Base-by-base conservation (phyloP, 1,140 invertebrate species). In the Formica exsecta region DNA sequence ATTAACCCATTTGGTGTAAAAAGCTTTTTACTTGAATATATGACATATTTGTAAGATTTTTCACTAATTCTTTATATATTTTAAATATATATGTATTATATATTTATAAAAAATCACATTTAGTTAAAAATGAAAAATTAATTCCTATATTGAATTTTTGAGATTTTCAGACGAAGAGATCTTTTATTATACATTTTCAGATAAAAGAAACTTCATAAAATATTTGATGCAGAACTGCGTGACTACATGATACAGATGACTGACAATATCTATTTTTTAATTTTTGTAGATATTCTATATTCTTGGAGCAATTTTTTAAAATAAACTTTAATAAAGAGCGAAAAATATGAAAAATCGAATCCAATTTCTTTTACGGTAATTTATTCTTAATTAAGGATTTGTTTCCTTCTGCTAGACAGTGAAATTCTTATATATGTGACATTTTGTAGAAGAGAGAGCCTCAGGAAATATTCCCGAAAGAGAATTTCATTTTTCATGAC, bases 381-480 rank as follows among this genome's bases (percentile, higher is more conserved):
- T 25, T 68, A 32, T 29, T 41, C 32, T 29, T 61, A 48, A 22
- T 32, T 7, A 16, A 25, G 32, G 3, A 38, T 51, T 19, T 36
- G 1, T 59, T 32, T 36, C n/a, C 32, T 25, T 22, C 0, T 36
- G 8, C 38, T 61, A 32, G 7, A 38, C 9, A n/a, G 19, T 44
- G n/a, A 36, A 73, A 19, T 54, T 83, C 29, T 61, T 62, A 59
- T 1, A 7, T n/a, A 8, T 16, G 5, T 13, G 44, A 41, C 8
- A 22, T 57, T 8, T 16, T 29, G 25, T 32, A 16, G 9, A 68
- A 41, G 64, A 73, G 22, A 9, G 32, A 51, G 1, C 9, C 0
- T n/a, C 79, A 48, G 68, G 79, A 83, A 83, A 83, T 73, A 83
- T 48, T 73, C n/a, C 25, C 68, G 29, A 73, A 83, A 73, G 79